Evolutionary conservation across 2,113 vertebrate species (phyloP), one percentile per base, ranked within the genome.

Genomic region (Heterotilapia buettikoferi): DNA sequence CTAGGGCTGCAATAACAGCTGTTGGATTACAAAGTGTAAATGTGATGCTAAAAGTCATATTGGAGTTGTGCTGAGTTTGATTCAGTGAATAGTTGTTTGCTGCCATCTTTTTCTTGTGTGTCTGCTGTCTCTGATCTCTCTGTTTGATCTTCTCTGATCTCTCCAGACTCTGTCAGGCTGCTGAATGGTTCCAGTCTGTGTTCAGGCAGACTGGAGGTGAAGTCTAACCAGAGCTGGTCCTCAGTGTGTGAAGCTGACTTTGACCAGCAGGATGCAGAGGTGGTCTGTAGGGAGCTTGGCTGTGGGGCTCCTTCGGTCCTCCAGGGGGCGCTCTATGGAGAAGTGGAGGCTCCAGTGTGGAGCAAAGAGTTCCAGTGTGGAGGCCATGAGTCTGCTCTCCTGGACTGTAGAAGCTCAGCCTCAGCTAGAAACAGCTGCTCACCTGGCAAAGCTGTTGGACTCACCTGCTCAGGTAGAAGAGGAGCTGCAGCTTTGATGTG

Each of bases 221-320:
- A 24, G 53, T 54, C 53, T 54, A 0, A 54, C 53, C 53, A 54
- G n/a, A 54, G n/a, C n/a, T 54, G n/a, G 53, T 54, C n/a, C 53
- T 54, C 53, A 54, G 53, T 54, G 53, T 54, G 53, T 54, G n/a
- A 54, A 54, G 53, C n/a, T 4, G 53, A 54, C 52, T 54, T 54
- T 54, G 9, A 54, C 52, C 52, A 21, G 52, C 47, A 50, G 47
- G 47, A 50, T 19, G 47, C 47, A 50, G 47, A 50, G 47, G 47
- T 50, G 47, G 47, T 53, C 52, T 53, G 52, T 10, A 53, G 52
- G 52, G 52, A 53, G 52, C 9, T n/a, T n/a, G 53, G n/a, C n/a
- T 21, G 21, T 54, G n/a, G 21, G 53, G 71, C 57, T 52, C 50
- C 9, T 0, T n/a, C n/a, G n/a, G n/a, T n/a, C n/a, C n/a, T n/a